Percentiles rank a stretch among this genome's conserved stretches.
Conservation (phyloP, 2,888 invertebrate species). For the Schrankia costaestrigalis region DNA sequence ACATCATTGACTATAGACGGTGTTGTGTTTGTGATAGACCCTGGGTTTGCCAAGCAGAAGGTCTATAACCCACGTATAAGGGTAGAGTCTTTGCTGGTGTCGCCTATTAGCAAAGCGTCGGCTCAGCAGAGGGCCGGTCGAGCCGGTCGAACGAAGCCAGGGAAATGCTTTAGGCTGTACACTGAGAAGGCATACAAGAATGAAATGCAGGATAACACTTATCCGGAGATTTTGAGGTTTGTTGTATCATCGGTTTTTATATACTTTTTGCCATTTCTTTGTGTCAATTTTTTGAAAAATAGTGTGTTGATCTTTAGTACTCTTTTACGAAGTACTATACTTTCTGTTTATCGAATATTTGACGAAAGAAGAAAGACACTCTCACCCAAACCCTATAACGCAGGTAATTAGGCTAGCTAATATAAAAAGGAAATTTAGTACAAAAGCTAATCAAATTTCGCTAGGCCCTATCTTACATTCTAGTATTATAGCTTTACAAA, state of each 20-base stretch:
- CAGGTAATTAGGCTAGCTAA: too few relatives aligned
- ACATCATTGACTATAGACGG: conserved; percentile 99
- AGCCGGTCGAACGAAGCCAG: conserved; percentile 98
- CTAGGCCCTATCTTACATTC: too few relatives aligned
- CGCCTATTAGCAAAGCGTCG: conserved; percentile 99
- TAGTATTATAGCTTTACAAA: too few relatives aligned
- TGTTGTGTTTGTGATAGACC: conserved; percentile 99
- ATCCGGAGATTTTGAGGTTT: conserved; percentile 92
- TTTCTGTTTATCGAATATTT: too few relatives aligned
- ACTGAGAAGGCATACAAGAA: conserved; percentile 95
- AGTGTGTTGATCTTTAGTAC: too few relatives aligned
- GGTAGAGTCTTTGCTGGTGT: conserved; percentile 98
- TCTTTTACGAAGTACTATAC: too few relatives aligned
- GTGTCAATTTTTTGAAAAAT: neutral
- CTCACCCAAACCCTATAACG: too few relatives aligned
- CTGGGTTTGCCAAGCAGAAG: conserved; percentile 99
- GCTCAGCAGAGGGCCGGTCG: conserved; percentile 99
- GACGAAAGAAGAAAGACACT: too few relatives aligned
- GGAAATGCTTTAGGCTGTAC: conserved; percentile 97
- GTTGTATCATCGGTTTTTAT: conserved; percentile 22
- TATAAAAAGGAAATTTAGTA: too few relatives aligned
- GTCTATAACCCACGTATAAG: conserved; percentile 91
- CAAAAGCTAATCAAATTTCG: too few relatives aligned
- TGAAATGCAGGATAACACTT: conserved; percentile 99
- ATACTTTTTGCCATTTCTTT: neutral